Evolutionary conservation across 1,140 invertebrate genomes (phyloP).

Genomic region (Tetranychus urticae): DNA sequence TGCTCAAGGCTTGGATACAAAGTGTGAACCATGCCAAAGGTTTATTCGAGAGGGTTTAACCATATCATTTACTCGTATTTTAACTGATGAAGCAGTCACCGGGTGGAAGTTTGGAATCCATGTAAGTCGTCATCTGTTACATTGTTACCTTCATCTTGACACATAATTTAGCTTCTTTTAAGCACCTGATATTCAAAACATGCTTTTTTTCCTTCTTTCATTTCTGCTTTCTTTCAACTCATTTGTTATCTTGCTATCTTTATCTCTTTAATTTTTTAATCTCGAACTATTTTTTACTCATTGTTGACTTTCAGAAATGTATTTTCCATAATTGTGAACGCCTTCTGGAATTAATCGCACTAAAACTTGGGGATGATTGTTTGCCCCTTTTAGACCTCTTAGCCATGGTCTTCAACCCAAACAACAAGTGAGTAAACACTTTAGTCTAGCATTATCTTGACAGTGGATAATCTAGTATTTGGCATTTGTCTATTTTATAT

Average conservation of each 20-base stretch:
- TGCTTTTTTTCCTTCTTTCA: too few species aligned
- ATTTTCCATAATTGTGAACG: constrained; percentile 79
- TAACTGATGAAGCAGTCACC: constrained; percentile 92
- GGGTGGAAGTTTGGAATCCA: constrained; percentile 95
- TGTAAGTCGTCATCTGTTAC: constrained; percentile 22
- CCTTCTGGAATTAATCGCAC: constrained; percentile 68
- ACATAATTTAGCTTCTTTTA: too few species aligned
- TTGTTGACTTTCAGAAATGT: constrained; percentile 30
- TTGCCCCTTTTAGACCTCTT: constrained; percentile 73
- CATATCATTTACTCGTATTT: constrained; percentile 84
- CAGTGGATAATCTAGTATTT: too few species aligned
- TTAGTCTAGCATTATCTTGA: too few species aligned
- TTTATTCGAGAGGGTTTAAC: constrained; percentile 86
- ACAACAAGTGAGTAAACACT: constrained; percentile 42
- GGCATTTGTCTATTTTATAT: too few species aligned
- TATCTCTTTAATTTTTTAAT: background rate
- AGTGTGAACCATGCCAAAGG: constrained; percentile 69
- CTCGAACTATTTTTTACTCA: background rate
- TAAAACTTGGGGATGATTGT: constrained; percentile 75
- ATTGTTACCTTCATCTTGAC: too few species aligned
- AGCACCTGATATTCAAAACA: too few species aligned
- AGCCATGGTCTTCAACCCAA: constrained; percentile 75
- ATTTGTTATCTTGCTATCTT: background rate
- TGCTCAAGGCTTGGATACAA: constrained; percentile 55
- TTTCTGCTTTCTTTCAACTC: background rate